Percentiles rank a stretch among this genome's conserved stretches.
Conservation (phyloP, 92 coral and sea anemone species). For the Diadumene lineata region DNA sequence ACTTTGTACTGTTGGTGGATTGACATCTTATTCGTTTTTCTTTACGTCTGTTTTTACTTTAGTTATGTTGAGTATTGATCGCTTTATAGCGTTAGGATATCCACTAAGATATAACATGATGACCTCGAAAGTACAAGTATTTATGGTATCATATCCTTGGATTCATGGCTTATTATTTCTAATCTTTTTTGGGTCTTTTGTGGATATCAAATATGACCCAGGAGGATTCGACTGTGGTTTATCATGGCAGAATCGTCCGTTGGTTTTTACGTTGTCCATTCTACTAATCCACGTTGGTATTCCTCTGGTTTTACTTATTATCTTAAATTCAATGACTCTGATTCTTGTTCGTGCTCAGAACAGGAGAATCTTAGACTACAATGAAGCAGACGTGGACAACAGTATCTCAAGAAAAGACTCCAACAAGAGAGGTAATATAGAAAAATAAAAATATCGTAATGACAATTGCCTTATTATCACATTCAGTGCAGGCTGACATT, state of each 20-base stretch:
- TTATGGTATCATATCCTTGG: constrained; percentile 59
- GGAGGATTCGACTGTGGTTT: constrained; percentile 42
- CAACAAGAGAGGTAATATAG: no score
- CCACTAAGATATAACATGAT: constrained; percentile 43
- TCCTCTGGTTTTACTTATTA: constrained; percentile 31
- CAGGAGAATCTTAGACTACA: constrained; percentile 3
- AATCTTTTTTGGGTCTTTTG: constrained; percentile 10
- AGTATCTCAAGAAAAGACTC: not conserved
- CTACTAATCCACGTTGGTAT: constrained; percentile 24
- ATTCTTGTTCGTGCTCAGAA: constrained; percentile 26
- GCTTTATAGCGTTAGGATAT: constrained; percentile 50
- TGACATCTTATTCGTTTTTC: constrained; percentile 55
- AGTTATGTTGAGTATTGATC: constrained; percentile 55
- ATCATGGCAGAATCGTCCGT: constrained; percentile 31
- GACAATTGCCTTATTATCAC: no score
- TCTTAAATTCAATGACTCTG: constrained; percentile 22
- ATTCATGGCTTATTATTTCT: constrained; percentile 30
- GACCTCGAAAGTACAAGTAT: constrained; percentile 9
- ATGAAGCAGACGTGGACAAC: not conserved
- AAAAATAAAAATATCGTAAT: no score
- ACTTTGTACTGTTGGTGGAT: constrained; percentile 39
- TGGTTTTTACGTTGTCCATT: constrained; percentile 27
- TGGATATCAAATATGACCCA: constrained; percentile 32
- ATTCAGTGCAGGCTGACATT: no score
- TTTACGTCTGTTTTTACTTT: constrained; percentile 44